A percentile compares a stretch with the other conserved stretches of the same genome.
Conservation (phyloP, 1,140 invertebrate species). For the Penaeus japonicus region DNA sequence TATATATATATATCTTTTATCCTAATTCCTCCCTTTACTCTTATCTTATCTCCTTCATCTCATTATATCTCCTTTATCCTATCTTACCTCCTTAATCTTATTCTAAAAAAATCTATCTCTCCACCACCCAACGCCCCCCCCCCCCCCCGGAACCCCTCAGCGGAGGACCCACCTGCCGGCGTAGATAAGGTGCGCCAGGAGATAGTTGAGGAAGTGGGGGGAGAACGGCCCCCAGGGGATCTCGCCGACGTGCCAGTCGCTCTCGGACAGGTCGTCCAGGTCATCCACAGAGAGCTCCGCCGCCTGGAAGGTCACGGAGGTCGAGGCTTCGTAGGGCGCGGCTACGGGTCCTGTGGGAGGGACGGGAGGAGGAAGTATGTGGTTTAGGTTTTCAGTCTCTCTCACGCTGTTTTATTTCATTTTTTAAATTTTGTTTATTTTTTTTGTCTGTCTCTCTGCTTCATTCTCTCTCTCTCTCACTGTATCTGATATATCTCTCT, state of each 20-base stretch:
- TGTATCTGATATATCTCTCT: neutral
- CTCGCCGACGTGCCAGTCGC: conserved; percentile 62
- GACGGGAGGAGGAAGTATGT: neutral
- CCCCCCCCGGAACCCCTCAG: too few relatives aligned
- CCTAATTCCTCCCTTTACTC: neutral
- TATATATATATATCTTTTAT: too few relatives aligned
- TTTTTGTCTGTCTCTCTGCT: neutral
- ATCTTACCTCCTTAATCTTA: neutral
- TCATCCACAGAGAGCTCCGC: neutral
- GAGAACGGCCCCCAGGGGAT: conserved; percentile 67
- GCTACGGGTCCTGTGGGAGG: conserved; percentile 34
- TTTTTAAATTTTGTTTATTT: neutral
- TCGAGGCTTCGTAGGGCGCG: conserved; percentile 38
- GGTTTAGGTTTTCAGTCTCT: neutral
- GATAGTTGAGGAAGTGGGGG: conserved; percentile 81
- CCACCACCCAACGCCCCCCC: too few relatives aligned
- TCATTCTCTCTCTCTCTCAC: neutral
- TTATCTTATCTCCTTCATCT: neutral
- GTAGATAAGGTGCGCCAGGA: conserved; percentile 74
- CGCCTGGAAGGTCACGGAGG: conserved; percentile 45
- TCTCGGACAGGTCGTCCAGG: conserved; percentile 39
- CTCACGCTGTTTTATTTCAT: neutral
- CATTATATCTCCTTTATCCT: neutral
- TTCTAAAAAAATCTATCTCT: too few relatives aligned
- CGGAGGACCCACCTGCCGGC: conserved; percentile 50